phyloP scores from a whole-genome alignment of 2,888 invertebrate species.

The Pyrrhosoma nymphula region DNA sequence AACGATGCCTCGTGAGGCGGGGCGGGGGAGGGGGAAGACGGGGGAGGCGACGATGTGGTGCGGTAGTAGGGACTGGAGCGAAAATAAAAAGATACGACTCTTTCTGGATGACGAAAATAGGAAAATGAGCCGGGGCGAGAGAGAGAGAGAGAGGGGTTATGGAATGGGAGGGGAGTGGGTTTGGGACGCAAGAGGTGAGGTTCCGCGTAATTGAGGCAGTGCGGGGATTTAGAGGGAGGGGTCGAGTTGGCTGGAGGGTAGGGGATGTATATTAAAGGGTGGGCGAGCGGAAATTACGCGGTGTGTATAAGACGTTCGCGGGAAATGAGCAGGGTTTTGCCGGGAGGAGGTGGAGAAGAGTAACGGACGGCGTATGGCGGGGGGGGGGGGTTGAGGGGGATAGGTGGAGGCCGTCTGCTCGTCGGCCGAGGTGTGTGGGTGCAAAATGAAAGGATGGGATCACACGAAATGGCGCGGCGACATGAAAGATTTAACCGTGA shows the following conservation, averaged over 20 bases:
- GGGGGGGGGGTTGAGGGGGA: not conserved
- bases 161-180: not conserved
- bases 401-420: not conserved
- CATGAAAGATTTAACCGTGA: slow-evolving; percentile 64
- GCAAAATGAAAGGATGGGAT: not conserved
- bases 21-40: not conserved
- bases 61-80: no score
- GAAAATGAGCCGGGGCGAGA: not conserved
- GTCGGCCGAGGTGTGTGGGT: not conserved
- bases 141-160: not conserved
- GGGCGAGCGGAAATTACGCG: slow-evolving; percentile 56
- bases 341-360: not conserved
- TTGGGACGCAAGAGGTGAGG: no score
- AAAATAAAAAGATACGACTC: not conserved
- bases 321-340: slow-evolving; percentile 35
- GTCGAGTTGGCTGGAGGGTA: not conserved
- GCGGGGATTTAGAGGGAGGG: not conserved
- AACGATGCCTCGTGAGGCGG: not conserved
- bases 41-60: no score
- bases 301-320: slow-evolving; percentile 59
- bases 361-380: not conserved
- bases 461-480: not conserved
- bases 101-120: slow-evolving; percentile 2
- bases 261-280: not conserved
- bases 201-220: slow-evolving; percentile 32